phyloP scores from a whole-genome alignment of 2,113 vertebrate species.

The Neopipo cinnamomea region DNA sequence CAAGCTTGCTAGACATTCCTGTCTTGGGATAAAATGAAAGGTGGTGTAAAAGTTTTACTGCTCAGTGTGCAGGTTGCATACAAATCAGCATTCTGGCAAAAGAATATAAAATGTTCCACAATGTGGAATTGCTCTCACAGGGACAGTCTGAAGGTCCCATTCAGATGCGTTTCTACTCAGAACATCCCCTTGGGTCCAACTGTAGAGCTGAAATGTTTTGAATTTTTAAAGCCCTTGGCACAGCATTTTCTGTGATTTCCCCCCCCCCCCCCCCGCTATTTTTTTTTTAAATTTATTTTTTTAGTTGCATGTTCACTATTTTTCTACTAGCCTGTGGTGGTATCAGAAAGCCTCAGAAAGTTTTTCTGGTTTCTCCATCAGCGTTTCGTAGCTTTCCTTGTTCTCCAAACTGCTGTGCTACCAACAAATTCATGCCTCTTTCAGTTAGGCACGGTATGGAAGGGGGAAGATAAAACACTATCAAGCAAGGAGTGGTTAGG shows the following conservation, averaged over 20 bases:
- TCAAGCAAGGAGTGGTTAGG: neutral
- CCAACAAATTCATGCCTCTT: neutral
- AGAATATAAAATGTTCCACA: neutral
- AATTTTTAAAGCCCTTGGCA: neutral
- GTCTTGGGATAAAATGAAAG: neutral
- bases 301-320: neutral
- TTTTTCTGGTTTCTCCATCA: neutral
- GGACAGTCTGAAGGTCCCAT: neutral
- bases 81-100: slow-evolving; percentile 6
- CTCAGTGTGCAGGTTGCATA: neutral
- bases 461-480: neutral
- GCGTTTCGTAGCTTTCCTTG: neutral
- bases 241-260: neutral
- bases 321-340: neutral
- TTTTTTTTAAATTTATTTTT: too few species aligned
- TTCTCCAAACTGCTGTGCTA: neutral
- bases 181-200: slow-evolving; percentile 2
- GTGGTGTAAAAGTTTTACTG: neutral
- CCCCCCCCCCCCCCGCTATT: neutral
- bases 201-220: neutral
- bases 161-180: neutral
- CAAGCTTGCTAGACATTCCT: neutral
- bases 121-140: neutral
- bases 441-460: neutral
- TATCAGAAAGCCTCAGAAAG: neutral